A percentile compares a stretch with the other conserved stretches of the same genome.
These are phyloP conservation scores for Kradibia gibbosae DNA, from an alignment of 1,140 invertebrate species.

Conservation along the genomic window DNA sequence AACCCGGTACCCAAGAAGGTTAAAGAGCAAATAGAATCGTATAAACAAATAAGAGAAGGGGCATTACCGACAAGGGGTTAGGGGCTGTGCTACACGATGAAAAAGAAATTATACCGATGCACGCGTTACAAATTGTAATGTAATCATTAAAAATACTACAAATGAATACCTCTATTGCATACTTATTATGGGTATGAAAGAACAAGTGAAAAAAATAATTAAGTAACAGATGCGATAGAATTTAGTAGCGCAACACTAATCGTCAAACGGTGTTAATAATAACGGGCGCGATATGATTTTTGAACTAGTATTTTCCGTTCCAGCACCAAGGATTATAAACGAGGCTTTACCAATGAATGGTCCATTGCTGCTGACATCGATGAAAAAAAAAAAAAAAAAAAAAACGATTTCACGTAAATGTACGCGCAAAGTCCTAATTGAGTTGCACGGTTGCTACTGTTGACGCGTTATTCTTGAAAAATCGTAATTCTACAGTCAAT, in stretches of 20 bases:
- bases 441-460: conserved; percentile 42
- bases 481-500: conserved; percentile 34
- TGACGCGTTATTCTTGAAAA: conserved; percentile 22
- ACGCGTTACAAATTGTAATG: conserved; percentile 34
- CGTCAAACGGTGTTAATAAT: conserved; percentile 27
- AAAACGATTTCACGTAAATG: conserved; percentile 41
- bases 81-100: background rate
- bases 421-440: conserved; percentile 14
- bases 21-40: background rate
- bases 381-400: too few relatives aligned
- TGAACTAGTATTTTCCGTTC: conserved; percentile 33
- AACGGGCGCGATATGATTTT: conserved; percentile 22
- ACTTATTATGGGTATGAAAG: conserved; percentile 30
- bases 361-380: conserved; percentile 33
- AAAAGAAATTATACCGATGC: background rate
- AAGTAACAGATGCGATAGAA: conserved; percentile 40
- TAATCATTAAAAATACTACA: conserved; percentile 32
- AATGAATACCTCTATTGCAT: conserved; percentile 39
- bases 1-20: too few relatives aligned
- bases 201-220: background rate
- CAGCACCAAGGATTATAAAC: conserved; percentile 43
- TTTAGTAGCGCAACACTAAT: conserved; percentile 40
- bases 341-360: conserved; percentile 27
- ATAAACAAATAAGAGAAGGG: too few relatives aligned
- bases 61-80: background rate